phyloP scores from a whole-genome alignment of 2,113 vertebrate species.

The Brachyhypopomus occidentalis region DNA sequence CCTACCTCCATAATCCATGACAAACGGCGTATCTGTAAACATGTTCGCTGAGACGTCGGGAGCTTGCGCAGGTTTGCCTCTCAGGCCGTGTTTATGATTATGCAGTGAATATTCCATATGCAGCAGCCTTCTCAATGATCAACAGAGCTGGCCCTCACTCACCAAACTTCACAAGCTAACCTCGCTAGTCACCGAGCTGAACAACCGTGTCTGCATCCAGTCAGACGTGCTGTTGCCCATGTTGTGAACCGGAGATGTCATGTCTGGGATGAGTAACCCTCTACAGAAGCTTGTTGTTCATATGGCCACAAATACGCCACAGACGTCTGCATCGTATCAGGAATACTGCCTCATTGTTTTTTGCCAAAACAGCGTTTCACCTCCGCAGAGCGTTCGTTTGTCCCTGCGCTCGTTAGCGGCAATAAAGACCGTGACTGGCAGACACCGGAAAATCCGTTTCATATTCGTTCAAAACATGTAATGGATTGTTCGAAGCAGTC shows the following conservation, averaged over 20 bases:
- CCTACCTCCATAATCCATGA: slow-evolving; percentile 13
- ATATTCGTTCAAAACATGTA: background rate
- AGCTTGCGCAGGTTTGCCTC: background rate
- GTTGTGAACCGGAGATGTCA: slow-evolving; percentile 35
- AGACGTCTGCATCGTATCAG: slow-evolving; percentile 39
- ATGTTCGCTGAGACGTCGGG: background rate
- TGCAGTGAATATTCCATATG: background rate
- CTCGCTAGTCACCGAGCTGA: background rate
- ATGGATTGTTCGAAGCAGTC: slow-evolving; percentile 12
- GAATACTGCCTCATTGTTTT: slow-evolving; percentile 37
- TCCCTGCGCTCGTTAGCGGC: background rate
- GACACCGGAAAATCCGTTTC: background rate
- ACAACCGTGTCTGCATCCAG: slow-evolving; percentile 29
- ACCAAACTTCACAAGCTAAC: background rate
- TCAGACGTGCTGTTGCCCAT: slow-evolving; percentile 25
- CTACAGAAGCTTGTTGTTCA: slow-evolving; percentile 20
- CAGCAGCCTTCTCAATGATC: background rate
- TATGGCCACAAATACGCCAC: slow-evolving; percentile 26
- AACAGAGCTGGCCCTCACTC: background rate
- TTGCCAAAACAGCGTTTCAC: slow-evolving; percentile 24
- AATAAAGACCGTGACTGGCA: slow-evolving; percentile 12
- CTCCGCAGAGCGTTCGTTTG: slow-evolving; percentile 43
- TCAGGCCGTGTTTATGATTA: background rate
- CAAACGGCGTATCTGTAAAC: slow-evolving; percentile 1
- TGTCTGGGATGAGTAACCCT: slow-evolving; percentile 6